Conservation (phyloP, 2,113 vertebrate species). For the Tetrao urogallus region DNA sequence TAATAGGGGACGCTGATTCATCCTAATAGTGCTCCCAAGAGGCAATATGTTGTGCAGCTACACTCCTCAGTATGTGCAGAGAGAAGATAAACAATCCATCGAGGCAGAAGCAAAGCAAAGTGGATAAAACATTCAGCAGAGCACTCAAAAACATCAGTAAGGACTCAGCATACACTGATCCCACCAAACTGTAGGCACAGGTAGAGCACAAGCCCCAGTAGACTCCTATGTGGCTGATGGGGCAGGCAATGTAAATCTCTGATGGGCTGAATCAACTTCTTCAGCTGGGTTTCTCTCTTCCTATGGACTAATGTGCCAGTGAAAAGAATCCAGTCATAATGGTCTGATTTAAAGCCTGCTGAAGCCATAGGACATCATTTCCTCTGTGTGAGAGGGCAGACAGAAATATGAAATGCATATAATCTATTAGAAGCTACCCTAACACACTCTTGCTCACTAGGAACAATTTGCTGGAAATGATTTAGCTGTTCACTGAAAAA, state of each 20-base stretch:
- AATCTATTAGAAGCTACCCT: neutral
- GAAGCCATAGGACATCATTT: neutral
- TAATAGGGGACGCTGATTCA: neutral
- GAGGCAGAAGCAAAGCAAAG: neutral
- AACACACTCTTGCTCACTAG: neutral
- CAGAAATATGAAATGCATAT: neutral
- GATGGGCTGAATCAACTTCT: neutral
- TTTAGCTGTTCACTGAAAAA: neutral
- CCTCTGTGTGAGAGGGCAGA: neutral
- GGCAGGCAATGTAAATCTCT: neutral
- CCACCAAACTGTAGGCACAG: neutral
- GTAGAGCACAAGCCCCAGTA: fast-evolving
- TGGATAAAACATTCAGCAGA: neutral
- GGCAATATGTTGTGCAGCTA: neutral
- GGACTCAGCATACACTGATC: fast-evolving
- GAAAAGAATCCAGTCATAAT: neutral
- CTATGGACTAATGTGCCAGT: neutral
- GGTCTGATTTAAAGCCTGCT: neutral
- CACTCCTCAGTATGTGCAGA: neutral
- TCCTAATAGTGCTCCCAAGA: neutral
- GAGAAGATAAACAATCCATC: neutral
- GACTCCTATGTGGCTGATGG: neutral
- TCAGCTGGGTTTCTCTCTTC: neutral
- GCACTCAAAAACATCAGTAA: fast-evolving
- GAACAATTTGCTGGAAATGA: neutral